Evolutionary conservation across 2,113 vertebrate species (phyloP), one percentile per base, ranked within the genome.

Genomic region (Hystrix cristata): DNA sequence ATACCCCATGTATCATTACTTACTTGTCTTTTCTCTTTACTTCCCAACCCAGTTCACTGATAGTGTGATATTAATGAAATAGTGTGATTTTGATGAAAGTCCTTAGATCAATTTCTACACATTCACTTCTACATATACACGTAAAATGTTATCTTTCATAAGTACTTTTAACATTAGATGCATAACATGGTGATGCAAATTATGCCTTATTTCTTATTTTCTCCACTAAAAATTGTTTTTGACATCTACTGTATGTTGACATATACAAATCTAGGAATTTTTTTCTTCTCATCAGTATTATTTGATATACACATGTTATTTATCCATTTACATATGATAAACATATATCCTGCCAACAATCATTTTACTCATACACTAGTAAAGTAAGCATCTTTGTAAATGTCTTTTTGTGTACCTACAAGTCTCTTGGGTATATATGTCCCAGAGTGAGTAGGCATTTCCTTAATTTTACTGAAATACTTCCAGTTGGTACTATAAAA

Each of bases 211-310:
- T 31, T 83, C 21, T 92, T 74, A 80, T 2, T 91, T 59, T 38
- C 48, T 27, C 11, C 15, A 34, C 21, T 43, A 43, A 82, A 43
- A 3, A 60, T 53, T 88, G 27, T 60, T 71, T 80, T 87, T 48
- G 5, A 38, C n/a, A 14, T 71, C 51, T 57, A 43, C 9, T 55
- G 0, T 64, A 46, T 43, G 27, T 55, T 92, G 21, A 3, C 59
- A 7, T 29, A 53, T 38, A 29, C 64, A 62, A 96, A 91, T 38
- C 23, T 27, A 67, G 7, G 4, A 3, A 12, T 57, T 43, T 85
- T 79, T 69, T 89, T 38, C 59, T 95, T 43, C 19, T 78, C 46
- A 76, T 62, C n/a, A 93, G 59, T 78, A 83, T 76, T 87, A 27
- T 38, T 38, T 38, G 23, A 72, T 85, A n/a, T 29, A 46, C 48